Conservation (phyloP, 1,140 invertebrate genomes). For the Ceratitis capitata region DNA sequence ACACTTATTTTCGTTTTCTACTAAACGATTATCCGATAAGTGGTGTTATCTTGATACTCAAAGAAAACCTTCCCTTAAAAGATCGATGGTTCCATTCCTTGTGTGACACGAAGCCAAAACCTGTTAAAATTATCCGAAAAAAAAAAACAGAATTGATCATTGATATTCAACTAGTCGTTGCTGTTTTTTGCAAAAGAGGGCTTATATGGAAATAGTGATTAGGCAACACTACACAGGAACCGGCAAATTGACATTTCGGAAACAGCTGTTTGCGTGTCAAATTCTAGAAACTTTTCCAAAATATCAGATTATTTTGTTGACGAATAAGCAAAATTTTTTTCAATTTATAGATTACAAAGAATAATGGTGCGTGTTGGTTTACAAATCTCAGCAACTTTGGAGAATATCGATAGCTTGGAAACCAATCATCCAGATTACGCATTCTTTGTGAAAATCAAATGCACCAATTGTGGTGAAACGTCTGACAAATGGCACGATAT, state of each 20-base stretch:
- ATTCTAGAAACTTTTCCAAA: background rate
- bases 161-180: too few relatives aligned
- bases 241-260: background rate
- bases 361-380: slow-evolving; percentile 77
- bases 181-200: too few relatives aligned
- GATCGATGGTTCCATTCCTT: too few relatives aligned
- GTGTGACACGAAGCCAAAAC: too few relatives aligned
- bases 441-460: slow-evolving; percentile 79
- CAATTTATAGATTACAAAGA: too few relatives aligned
- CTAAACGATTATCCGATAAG: too few relatives aligned
- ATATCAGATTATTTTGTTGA: background rate
- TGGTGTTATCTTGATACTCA: too few relatives aligned
- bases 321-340: too few relatives aligned
- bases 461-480: slow-evolving; percentile 81
- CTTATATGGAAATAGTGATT: background rate
- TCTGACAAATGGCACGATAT: slow-evolving; percentile 85
- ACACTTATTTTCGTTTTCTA: too few relatives aligned
- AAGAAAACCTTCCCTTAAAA: too few relatives aligned
- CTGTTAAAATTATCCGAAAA: too few relatives aligned
- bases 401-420: slow-evolving; percentile 75
- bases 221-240: background rate
- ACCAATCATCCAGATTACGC: slow-evolving; percentile 73
- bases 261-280: background rate
- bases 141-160: too few relatives aligned
- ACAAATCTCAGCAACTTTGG: slow-evolving; percentile 74